phyloP scores from a whole-genome alignment of 1,140 invertebrate species.

The Prorops nasuta region DNA sequence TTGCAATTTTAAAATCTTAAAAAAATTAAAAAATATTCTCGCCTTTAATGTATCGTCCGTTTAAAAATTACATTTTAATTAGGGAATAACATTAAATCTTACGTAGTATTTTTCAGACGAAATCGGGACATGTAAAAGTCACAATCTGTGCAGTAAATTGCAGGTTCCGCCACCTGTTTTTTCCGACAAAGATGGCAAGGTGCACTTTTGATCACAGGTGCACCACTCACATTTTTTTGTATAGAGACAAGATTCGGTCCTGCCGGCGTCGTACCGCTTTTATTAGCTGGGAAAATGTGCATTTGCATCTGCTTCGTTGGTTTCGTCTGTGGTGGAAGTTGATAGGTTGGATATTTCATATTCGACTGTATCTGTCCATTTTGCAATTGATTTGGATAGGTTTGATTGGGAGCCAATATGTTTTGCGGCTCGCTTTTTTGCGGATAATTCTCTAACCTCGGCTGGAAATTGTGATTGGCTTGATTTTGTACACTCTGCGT shows the following conservation, averaged over 20 bases:
- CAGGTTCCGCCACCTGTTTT: slow-evolving; percentile 71
- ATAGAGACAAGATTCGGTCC: slow-evolving; percentile 24
- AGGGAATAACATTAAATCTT: no score
- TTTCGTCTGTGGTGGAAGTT: slow-evolving; percentile 58
- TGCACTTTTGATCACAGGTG: slow-evolving; percentile 53
- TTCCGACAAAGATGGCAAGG: slow-evolving; percentile 83
- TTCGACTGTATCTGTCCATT: slow-evolving; percentile 47
- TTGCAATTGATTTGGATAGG: slow-evolving; percentile 49
- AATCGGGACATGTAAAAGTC: slow-evolving; percentile 90
- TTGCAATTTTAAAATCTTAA: no score
- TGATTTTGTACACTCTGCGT: slow-evolving; percentile 33
- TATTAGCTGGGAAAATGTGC: slow-evolving; percentile 67
- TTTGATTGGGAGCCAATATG: slow-evolving; percentile 39
- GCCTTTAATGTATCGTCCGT: no score
- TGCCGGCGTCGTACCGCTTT: slow-evolving; percentile 49
- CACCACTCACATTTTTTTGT: slow-evolving; percentile 43
- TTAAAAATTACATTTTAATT: no score
- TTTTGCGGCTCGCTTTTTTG: slow-evolving; percentile 41
- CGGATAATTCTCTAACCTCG: slow-evolving; percentile 51
- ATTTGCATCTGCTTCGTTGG: slow-evolving; percentile 52
- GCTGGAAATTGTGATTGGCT: slow-evolving; percentile 46
- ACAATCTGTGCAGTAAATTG: slow-evolving; percentile 83
- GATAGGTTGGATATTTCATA: slow-evolving; percentile 60
- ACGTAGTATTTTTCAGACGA: slow-evolving; percentile 59
- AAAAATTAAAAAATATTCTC: no score